Evolutionary conservation across 2,113 vertebrate genomes (phyloP), one percentile per base, ranked within the genome.

Genomic region (Zosterops hypoxanthus): DNA sequence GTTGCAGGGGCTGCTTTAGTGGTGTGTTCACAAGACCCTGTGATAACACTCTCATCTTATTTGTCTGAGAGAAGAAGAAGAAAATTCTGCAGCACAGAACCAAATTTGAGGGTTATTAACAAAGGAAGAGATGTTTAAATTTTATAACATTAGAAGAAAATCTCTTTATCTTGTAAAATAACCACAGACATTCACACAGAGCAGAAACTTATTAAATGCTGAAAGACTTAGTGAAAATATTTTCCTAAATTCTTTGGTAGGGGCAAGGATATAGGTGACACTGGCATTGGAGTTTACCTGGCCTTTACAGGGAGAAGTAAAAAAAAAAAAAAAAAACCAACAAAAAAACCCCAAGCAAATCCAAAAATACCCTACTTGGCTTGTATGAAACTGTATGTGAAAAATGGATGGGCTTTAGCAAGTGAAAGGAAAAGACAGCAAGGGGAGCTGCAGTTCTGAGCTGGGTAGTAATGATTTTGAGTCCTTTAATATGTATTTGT

Each of bases 401-500:
- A 82, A 95, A 77, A 64, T 12, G 8, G 42, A 90, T 91, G 73
- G 49, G 46, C 64, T 91, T 95, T 91, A 61, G 73, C 63, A 89
- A 13, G 61, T 80, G 85, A 79, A 57, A 64, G 31, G n/a, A 28
- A 52, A 83, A 86, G 82, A 36, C 1, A 66, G 70, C 72, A 81
- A 84, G 93, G 82, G 85, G 95, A 95, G 97, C 97, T 98, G 96
- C 97, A 94, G 97, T 97, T 98, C 97, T 97, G 94, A 96, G 95
- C 94, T 96, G 88, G 86, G 82, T 95, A 97, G 96, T 96, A 97
- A 97, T 97, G 96, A 94, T 90, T 93, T 93, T 0, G 94, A 97
- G 97, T 98, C 97, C 97, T 98, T 98, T 97, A 94, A 97, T 98
- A 97, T 96, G 97, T 98, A 96, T 97, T 96, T 97, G 95, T 98